Conservation (phyloP, 2,888 invertebrate species). For the Agonopterix arenella region DNA sequence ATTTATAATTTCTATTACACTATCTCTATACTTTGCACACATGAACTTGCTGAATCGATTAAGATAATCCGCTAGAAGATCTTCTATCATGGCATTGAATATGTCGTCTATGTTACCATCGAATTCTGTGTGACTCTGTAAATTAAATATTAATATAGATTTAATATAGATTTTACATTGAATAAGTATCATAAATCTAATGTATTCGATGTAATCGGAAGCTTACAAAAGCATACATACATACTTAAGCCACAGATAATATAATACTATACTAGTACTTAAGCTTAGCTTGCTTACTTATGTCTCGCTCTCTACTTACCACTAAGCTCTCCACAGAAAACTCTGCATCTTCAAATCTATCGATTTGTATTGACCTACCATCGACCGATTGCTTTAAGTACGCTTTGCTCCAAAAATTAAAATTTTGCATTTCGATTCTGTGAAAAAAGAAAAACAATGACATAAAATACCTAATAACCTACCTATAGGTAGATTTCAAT, state of each 20-base stretch:
- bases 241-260: too few species aligned
- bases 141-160: conserved; percentile 10
- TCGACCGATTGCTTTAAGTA: conserved; percentile 33
- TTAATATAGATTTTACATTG: too few species aligned
- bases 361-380: conserved; percentile 14
- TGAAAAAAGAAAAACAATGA: conserved; percentile 8
- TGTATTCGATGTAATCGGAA: too few species aligned
- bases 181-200: too few species aligned
- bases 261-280: too few species aligned
- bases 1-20: conserved; percentile 25
- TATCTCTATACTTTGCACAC: conserved; percentile 15
- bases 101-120: conserved; percentile 49
- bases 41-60: conserved; percentile 38
- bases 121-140: conserved; percentile 41
- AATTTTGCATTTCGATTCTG: conserved; percentile 33
- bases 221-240: too few species aligned
- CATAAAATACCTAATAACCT: too few species aligned
- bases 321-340: not conserved
- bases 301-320: not conserved
- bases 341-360: not conserved
- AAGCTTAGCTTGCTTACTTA: too few species aligned
- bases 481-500: too few species aligned
- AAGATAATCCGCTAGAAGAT: conserved; percentile 38
- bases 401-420: conserved; percentile 31
- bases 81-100: conserved; percentile 39